Evolutionary conservation across 53 echinoderm and acorn worm species (phyloP), one percentile per base, ranked within the genome.

Genomic region (Actinopyga echinites): DNA sequence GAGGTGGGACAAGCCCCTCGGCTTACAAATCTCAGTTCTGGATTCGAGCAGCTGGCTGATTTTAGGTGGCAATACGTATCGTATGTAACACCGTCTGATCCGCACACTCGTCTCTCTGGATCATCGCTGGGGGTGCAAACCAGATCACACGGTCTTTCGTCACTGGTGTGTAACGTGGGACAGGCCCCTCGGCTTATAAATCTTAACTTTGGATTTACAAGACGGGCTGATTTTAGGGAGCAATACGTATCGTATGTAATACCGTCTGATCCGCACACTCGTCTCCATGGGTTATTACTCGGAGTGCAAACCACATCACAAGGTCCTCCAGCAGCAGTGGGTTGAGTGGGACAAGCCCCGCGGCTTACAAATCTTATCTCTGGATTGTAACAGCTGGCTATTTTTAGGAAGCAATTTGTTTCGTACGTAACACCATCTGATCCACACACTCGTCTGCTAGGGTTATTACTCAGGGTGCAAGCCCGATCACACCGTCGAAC

Each of bases 201-300:
- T 24, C 8, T 1, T 6, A 65, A 17, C 4, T 65, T 65, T 33
- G 29, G 17, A 17, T 30, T 30, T 8, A 33, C 15, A 30, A 24
- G 28, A 20, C 30, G 30, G 34, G 65, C 65, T 26, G 8, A 6
- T 30, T 65, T 65, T 15, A 65, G 30, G 6, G 5, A 5, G 15
- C 65, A 65, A 34, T 8, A 30, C 11, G 65, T 28, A 15, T 30
- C 12, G 32, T 65, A 65, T 1, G 65, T 65, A 34, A 65, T 31
- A 25, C 65, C 65, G 30, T 65, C 65, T 2, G 65, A 65, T 10
- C 65, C 65, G 34, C 65, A 65, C 65, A 65, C 65, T 19, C 65
- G 65, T 30, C 65, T 8, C 8, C 65, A 8, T 65, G 32, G 65
- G 65, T 28, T 30, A 19, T 5, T 32, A 30, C 30, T 30, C 5